Percentiles rank a stretch among this genome's conserved stretches.
These are phyloP conservation scores for Sylvia atricapilla DNA, from an alignment of 2,113 vertebrate species.

Conservation along the genomic window DNA sequence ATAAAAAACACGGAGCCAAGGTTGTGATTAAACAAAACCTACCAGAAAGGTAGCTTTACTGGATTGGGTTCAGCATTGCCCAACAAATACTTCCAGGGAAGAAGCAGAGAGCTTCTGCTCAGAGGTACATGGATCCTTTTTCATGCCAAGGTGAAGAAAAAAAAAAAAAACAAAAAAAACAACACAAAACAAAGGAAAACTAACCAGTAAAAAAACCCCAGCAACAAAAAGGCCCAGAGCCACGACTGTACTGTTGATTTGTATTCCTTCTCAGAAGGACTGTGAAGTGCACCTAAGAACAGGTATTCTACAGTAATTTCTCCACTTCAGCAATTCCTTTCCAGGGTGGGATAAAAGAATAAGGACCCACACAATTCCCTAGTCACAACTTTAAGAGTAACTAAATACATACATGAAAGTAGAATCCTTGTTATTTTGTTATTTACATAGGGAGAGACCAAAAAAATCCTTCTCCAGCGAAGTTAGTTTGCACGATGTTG, in stretches of 20 bases:
- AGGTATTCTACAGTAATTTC: not conserved
- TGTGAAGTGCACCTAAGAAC: not conserved
- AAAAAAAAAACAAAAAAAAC: not conserved
- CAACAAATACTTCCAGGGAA: not conserved
- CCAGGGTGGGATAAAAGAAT: not conserved
- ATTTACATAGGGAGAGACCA: not conserved
- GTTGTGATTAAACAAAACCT: not conserved
- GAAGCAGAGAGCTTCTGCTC: not conserved
- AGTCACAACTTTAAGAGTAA: not conserved
- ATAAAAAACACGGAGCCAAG: not conserved
- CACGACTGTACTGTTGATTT: not conserved
- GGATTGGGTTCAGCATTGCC: not conserved
- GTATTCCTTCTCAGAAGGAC: not conserved
- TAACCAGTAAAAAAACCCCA: not conserved
- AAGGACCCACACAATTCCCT: accelerated
- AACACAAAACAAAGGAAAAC: not conserved
- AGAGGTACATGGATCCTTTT: not conserved
- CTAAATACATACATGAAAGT: not conserved
- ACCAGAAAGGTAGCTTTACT: not conserved
- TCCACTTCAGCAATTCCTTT: not conserved
- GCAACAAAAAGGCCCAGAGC: not conserved
- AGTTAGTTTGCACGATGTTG: accelerated
- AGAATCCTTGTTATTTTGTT: not conserved
- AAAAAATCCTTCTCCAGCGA: not conserved
- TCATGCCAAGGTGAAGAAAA: not conserved